phyloP scores from a whole-genome alignment of 2,797 vertebrate species.

The Miichthys miiuy region DNA sequence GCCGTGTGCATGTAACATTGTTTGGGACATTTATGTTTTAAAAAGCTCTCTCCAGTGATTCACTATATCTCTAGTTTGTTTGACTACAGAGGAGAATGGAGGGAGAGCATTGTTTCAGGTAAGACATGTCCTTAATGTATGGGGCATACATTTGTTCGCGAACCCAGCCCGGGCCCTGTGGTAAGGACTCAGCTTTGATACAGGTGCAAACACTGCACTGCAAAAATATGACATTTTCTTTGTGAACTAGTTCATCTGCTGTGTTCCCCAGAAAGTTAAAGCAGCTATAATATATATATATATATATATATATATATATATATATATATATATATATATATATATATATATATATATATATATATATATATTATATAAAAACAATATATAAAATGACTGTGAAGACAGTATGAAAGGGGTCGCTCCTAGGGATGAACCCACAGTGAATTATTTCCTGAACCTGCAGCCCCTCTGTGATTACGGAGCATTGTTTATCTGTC shows the following conservation, averaged over 20 bases:
- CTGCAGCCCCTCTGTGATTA: background rate
- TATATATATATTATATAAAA: background rate
- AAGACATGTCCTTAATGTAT: too few relatives aligned
- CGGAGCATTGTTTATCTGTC: background rate
- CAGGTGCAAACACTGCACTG: too few relatives aligned
- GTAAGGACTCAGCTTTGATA: too few relatives aligned
- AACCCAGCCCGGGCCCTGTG: too few relatives aligned
- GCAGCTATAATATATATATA: background rate
- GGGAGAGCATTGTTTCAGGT: too few relatives aligned
- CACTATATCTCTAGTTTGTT: too few relatives aligned
- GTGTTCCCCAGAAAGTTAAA: background rate
- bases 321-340: too few relatives aligned
- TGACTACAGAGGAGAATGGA: too few relatives aligned
- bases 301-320: background rate
- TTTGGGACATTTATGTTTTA: too few relatives aligned
- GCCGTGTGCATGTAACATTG: too few relatives aligned
- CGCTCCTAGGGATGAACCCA: background rate
- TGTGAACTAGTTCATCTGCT: background rate
- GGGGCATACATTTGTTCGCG: too few relatives aligned
- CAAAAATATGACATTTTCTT: background rate
- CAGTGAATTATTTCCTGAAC: background rate
- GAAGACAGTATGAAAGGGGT: background rate
- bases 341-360: background rate
- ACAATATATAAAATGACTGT: background rate
- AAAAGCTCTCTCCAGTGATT: too few relatives aligned